Evolutionary conservation across 2,888 invertebrate genomes (phyloP).

Genomic region (Galerucella pusilla): DNA sequence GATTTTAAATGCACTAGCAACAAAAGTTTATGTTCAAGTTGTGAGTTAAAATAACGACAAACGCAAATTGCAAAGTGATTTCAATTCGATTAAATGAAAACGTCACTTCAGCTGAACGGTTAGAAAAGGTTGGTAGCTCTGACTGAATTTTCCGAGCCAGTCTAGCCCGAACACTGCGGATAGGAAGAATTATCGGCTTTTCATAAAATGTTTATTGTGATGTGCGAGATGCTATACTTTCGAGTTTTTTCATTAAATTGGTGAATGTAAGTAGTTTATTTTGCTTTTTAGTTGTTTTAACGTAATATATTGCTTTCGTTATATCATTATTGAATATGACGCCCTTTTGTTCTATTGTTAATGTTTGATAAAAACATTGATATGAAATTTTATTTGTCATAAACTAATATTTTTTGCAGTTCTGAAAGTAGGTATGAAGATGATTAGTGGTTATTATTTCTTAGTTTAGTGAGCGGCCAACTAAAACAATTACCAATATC

Average conservation of each 20-base stretch:
- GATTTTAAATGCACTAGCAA: slow-evolving; percentile 32
- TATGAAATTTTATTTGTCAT: not conserved
- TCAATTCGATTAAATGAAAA: slow-evolving; percentile 43
- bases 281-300: not conserved
- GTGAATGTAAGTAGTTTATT: slow-evolving; percentile 54
- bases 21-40: slow-evolving; percentile 23
- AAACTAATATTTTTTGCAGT: not conserved
- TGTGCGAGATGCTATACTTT: slow-evolving; percentile 47
- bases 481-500: too few relatives aligned
- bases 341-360: slow-evolving; percentile 36
- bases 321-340: slow-evolving; percentile 7
- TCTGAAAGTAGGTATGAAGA: too few relatives aligned
- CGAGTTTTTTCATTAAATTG: slow-evolving; percentile 52
- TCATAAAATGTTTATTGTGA: slow-evolving; percentile 42
- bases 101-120: slow-evolving; percentile 35
- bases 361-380: not conserved
- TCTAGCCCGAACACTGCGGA: slow-evolving; percentile 42
- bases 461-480: too few relatives aligned
- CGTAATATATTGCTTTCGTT: not conserved
- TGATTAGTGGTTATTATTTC: too few relatives aligned
- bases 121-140: slow-evolving; percentile 20
- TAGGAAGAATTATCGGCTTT: slow-evolving; percentile 42
- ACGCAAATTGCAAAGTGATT: slow-evolving; percentile 32
- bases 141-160: slow-evolving; percentile 35
- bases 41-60: slow-evolving; percentile 33